A percentile compares a stretch with the other conserved stretches of the same genome.
phyloP scores from a whole-genome alignment of 1,140 invertebrate genomes.

The Micrasema minimum region DNA sequence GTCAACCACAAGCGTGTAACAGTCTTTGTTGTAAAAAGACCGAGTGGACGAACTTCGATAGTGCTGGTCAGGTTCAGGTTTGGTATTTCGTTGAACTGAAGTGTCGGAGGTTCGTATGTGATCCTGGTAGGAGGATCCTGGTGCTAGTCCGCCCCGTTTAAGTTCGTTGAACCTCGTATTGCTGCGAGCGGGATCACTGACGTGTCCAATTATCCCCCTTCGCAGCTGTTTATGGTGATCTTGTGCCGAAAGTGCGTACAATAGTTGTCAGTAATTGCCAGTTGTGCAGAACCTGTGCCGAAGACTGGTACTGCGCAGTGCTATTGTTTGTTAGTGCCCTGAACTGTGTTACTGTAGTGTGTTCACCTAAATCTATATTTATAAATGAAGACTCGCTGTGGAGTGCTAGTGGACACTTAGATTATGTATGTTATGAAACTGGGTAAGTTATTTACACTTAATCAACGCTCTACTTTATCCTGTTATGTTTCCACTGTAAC shows the following conservation, averaged over 20 bases:
- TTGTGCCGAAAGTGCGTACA: not conserved
- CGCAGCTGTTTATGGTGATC: not conserved
- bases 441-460: constrained; percentile 38
- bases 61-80: not conserved
- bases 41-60: not conserved
- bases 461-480: too few relatives aligned
- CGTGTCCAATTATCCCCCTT: not conserved
- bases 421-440: constrained; percentile 49
- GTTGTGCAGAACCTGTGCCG: not conserved
- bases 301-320: constrained; percentile 18
- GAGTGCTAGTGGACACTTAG: constrained; percentile 30
- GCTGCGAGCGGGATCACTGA: not conserved
- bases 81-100: not conserved
- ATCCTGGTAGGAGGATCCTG: not conserved
- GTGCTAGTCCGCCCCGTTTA: constrained; percentile 4
- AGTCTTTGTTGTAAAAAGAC: constrained; percentile 16
- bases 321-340: constrained; percentile 38
- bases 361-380: constrained; percentile 20
- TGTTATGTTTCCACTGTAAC: too few relatives aligned
- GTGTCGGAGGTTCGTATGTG: not conserved
- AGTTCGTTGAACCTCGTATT: constrained; percentile 32
- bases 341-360: constrained; percentile 8
- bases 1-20: constrained; percentile 26
- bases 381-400: constrained; percentile 44
- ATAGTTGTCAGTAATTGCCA: too few relatives aligned